Evolutionary conservation across 1,140 invertebrate genomes (phyloP).

Genomic region (Vanessa tameamea): DNA sequence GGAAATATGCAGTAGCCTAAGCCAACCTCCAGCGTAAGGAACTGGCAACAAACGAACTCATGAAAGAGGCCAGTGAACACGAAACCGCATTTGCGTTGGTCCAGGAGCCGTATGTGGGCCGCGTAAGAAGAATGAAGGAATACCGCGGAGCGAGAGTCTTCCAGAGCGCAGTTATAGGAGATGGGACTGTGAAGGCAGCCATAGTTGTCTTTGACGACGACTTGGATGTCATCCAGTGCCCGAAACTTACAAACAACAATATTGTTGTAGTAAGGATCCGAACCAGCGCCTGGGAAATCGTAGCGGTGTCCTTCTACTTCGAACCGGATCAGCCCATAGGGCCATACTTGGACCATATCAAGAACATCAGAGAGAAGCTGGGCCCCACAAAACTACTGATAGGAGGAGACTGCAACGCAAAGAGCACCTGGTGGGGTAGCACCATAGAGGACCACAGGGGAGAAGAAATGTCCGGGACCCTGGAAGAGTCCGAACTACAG

Average conservation of each 20-base stretch:
- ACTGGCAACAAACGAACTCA: constrained; percentile 21
- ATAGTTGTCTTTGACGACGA: constrained; percentile 19
- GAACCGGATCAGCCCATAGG: constrained; percentile 20
- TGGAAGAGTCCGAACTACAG: constrained; percentile 28
- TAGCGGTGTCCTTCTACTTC: constrained; percentile 8
- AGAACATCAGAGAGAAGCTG: not conserved
- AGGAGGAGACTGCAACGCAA: constrained; percentile 41
- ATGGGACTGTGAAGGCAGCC: constrained; percentile 18
- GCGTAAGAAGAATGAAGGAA: not conserved
- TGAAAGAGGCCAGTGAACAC: constrained; percentile 10
- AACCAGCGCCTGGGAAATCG: constrained; percentile 18
- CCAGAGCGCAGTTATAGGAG: not conserved
- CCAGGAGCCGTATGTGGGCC: constrained; percentile 33
- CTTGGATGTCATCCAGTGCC: constrained; percentile 14
- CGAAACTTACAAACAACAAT: constrained; percentile 26
- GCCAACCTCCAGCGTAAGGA: constrained; percentile 26
- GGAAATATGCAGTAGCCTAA: not conserved
- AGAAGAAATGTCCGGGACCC: constrained; percentile 11
- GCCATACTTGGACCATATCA: constrained; percentile 4
- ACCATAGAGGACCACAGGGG: constrained; percentile 27
- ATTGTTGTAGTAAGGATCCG: constrained; percentile 13
- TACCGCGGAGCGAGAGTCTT: no score
- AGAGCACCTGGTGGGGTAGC: constrained; percentile 41
- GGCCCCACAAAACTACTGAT: not conserved
- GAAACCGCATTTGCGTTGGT: constrained; percentile 10